Percentiles rank a stretch among this genome's conserved stretches.
Conservation (phyloP, 2,797 vertebrate genomes). For the Oreochromis mossambicus region DNA sequence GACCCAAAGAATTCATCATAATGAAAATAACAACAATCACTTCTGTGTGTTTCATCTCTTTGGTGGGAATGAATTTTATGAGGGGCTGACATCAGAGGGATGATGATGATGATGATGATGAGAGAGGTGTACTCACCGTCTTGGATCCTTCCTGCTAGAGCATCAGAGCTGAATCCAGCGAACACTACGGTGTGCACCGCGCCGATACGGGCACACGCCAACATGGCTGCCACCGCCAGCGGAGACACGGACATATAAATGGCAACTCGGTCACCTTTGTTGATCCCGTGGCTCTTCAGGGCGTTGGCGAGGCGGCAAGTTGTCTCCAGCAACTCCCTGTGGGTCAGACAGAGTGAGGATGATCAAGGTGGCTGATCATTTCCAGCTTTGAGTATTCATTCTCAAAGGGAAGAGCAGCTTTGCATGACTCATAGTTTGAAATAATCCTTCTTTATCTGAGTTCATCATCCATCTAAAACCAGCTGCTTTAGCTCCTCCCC, state of each 20-base stretch:
- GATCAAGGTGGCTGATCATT: not conserved
- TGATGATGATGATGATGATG: not conserved
- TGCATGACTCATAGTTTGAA: not conserved
- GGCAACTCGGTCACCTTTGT: slow-evolving; percentile 85
- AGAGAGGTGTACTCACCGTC: slow-evolving; percentile 78
- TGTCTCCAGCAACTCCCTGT: slow-evolving; percentile 85
- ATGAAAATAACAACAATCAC: not conserved
- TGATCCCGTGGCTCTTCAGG: slow-evolving; percentile 82
- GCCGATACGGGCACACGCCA: slow-evolving; percentile 89
- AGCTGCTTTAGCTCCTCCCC: not conserved
- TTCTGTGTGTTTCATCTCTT: not conserved
- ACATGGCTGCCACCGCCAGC: slow-evolving; percentile 85
- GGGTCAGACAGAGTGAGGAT: not conserved
- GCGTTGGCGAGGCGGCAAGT: slow-evolving; percentile 90
- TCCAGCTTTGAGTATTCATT: not conserved
- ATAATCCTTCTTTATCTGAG: not conserved
- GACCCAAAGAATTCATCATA: not conserved
- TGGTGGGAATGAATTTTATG: not conserved
- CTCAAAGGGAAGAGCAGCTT: not conserved
- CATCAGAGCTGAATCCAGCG: slow-evolving; percentile 89
- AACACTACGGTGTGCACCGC: slow-evolving; percentile 88
- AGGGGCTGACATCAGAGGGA: not conserved
- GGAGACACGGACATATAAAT: slow-evolving; percentile 89
- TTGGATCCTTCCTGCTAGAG: slow-evolving; percentile 85
- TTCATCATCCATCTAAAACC: not conserved